Base-by-base conservation (phyloP, 2,888 invertebrate species). In the Lasioglossum zephyrum region DNA sequence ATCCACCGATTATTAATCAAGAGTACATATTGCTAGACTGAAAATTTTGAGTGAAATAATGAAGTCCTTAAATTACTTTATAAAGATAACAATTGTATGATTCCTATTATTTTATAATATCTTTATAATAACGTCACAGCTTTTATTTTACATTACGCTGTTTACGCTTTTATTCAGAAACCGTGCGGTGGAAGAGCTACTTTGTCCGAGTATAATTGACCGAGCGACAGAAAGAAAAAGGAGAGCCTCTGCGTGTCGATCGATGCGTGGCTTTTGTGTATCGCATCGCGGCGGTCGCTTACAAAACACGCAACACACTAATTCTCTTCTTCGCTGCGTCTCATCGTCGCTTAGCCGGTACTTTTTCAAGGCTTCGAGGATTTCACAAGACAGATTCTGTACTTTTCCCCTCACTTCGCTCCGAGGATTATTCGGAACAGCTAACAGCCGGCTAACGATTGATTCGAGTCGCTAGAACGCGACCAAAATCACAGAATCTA, bases 241-340 rank as follows among this genome's bases (percentile, higher is more conserved):
- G 11, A 70, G 69, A 49, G 11, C 18, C 73, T 73, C 73, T 0
- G 73, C 5, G 73, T 2, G 18, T 44, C 53, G 66, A 77, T 81
- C 82, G 82, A 84, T 77, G 82, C 69, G 69, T 31, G 73, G 66
- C 41, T 47, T 39, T 41, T 75, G 47, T 75, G 47, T 22, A 66
- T 66, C 66, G 36, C 1, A 11, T 49, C 57, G 57, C 53, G 66
- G n/a, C 79, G 73, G 53, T 53, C 77, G 77, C 63, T 85, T 83
- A 49, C 83, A 84, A 85, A 85, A 85, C 79, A 76, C 72, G 69
- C 77, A 53, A 81, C 31, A 53, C 69, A 36, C 74, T 75, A 80
- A 73, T 72, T 77, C 78, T 75, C 47, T 49, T 74, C 73, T 77
- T 80, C 70, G n/a, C n/a, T n/a, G n/a, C n/a, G n/a, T n/a, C 53